Evolutionary conservation across 2,797 vertebrate genomes (phyloP).

Genomic region (Microctenopoma steveboyesi): DNA sequence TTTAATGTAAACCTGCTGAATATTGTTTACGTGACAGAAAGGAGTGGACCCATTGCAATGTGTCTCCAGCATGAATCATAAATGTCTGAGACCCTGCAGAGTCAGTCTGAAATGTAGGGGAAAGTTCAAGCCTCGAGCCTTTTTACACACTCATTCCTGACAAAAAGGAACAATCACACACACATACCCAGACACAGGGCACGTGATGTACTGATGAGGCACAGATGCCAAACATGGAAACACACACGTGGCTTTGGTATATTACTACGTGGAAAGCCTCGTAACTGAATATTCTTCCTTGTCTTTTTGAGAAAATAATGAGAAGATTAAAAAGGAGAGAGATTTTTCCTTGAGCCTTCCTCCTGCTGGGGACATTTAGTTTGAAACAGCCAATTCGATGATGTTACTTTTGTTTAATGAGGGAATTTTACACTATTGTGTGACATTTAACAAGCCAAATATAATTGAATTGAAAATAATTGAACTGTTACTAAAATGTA

Average conservation of each 20-base stretch:
- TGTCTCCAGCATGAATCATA: slow-evolving; percentile 36
- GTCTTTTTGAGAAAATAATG: neutral
- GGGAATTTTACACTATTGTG: neutral
- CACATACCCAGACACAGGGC: slow-evolving; percentile 43
- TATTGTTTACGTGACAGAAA: neutral
- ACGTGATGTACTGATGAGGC: slow-evolving; percentile 42
- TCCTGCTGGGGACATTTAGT: too few relatives aligned
- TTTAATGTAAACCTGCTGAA: neutral
- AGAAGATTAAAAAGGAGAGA: too few relatives aligned
- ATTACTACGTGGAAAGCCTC: neutral
- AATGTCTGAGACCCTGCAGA: slow-evolving; percentile 50
- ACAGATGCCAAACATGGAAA: slow-evolving; percentile 28
- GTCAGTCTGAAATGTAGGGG: slow-evolving; percentile 82
- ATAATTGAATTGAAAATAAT: neutral
- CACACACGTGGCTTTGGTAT: slow-evolving; percentile 2
- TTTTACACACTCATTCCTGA: slow-evolving; percentile 58
- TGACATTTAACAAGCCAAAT: neutral
- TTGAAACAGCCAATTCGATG: neutral
- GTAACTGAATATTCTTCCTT: neutral
- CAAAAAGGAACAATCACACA: slow-evolving; percentile 40
- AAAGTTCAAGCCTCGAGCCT: slow-evolving; percentile 78
- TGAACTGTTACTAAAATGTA: too few relatives aligned
- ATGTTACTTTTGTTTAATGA: neutral
- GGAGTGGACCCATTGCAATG: slow-evolving; percentile 2
- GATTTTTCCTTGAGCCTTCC: too few relatives aligned